These are phyloP conservation scores for Mesitornis unicolor DNA, from an alignment of 2,113 vertebrate genomes.

Conservation along the genomic window DNA sequence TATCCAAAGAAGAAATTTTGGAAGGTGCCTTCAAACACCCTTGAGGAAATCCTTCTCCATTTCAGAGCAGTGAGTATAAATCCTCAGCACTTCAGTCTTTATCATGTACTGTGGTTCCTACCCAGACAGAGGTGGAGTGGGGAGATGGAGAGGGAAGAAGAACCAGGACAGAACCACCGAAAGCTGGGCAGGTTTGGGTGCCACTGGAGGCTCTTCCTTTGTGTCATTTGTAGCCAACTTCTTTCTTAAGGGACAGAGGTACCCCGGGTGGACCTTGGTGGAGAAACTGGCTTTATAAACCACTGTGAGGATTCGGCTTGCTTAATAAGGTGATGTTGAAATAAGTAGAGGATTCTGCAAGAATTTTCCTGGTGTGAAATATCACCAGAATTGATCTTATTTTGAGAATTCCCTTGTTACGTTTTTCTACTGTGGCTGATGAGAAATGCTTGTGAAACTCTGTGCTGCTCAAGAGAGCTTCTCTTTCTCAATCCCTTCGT, in stretches of 20 bases:
- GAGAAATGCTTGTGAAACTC: neutral
- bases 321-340: slow-evolving; percentile 48
- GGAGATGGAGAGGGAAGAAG: neutral
- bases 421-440: slow-evolving; percentile 1
- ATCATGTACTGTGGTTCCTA: rapidly evolving
- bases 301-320: neutral
- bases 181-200: neutral
- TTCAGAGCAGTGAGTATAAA: neutral
- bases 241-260: neutral
- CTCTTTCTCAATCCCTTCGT: slow-evolving; percentile 21
- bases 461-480: neutral
- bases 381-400: slow-evolving; percentile 45
- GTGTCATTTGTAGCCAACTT: neutral
- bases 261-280: neutral
- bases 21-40: neutral
- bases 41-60: neutral
- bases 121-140: neutral
- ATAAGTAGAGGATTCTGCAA: slow-evolving; percentile 63
- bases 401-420: slow-evolving; percentile 38
- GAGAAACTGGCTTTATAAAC: neutral
- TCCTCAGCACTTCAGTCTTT: neutral
- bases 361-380: slow-evolving; percentile 53
- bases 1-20: neutral
- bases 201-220: neutral
- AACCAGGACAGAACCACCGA: neutral